A percentile compares a stretch with the other conserved stretches of the same genome.
Evolutionary conservation across 2,888 invertebrate genomes (phyloP).

Genomic region (Agapostemon virescens): DNA sequence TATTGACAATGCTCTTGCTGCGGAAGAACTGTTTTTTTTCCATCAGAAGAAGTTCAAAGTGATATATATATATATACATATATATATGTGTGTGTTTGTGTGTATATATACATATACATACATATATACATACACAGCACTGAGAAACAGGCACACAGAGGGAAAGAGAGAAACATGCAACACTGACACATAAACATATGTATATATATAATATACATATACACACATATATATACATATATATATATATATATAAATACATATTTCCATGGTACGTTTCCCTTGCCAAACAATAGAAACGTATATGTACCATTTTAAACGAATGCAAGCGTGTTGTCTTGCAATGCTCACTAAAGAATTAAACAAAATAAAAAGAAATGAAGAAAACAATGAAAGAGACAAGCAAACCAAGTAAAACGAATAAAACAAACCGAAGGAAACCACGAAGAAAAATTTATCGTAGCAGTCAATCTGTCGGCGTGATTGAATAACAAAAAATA

Average conservation of each 20-base stretch:
- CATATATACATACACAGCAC: not conserved
- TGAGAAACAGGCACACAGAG: too few species aligned
- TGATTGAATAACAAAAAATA: constrained; percentile 37
- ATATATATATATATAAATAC: constrained; percentile 22
- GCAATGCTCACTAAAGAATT: constrained; percentile 42
- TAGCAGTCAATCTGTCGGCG: constrained; percentile 57
- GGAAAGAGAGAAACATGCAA: not conserved
- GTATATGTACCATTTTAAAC: constrained; percentile 38
- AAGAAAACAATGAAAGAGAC: constrained; percentile 7
- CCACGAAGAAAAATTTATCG: constrained; percentile 33
- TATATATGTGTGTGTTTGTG: too few species aligned
- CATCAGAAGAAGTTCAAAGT: constrained; percentile 37
- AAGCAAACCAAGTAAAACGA: not conserved
- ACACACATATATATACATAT: not conserved
- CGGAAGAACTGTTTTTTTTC: constrained; percentile 24
- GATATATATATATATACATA: constrained; percentile 33
- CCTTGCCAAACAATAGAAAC: constrained; percentile 54
- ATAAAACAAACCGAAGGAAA: not conserved
- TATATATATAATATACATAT: not conserved
- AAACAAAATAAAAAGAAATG: too few species aligned
- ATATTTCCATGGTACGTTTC: constrained; percentile 46
- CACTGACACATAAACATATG: constrained; percentile 14
- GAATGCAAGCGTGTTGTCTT: constrained; percentile 35
- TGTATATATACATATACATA: constrained; percentile 14
- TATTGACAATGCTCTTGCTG: constrained; percentile 33